Base-by-base conservation (phyloP, 2,888 invertebrate species). In the Agapostemon virescens region DNA sequence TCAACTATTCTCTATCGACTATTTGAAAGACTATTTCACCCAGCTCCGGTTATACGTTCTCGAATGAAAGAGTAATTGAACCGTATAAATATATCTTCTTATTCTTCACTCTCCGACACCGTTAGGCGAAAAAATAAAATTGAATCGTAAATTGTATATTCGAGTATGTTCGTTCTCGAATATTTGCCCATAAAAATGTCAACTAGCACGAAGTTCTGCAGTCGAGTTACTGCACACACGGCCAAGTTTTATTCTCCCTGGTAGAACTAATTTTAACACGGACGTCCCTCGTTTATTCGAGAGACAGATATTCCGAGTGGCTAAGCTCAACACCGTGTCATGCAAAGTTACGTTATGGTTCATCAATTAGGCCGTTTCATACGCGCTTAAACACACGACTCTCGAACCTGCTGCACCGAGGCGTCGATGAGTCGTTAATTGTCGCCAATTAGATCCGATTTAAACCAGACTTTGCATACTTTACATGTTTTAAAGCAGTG, bases 401-500 rank as follows among this genome's bases (percentile, higher is more conserved):
- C 61, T 30, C 23, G 11, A 9, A 4, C 20, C 15, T 26, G 55
- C 6, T 7, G 61, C 3, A 9, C 20, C 61, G 30, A 61, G 20
- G 30, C 30, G 40, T 45, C 69, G 73, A 66, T 69, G n/a, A 64
- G 30, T 38, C n/a, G 74, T n/a, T 74, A 81, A 81, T 74, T 49
- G 64, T 17, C 13, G 64, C 7, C 42, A 73, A 79, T 80, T 66
- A 73, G 20, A 4, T 26, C 13, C 26, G 74, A 23, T 55, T 69
- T 33, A 55, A 74, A 69, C 64, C 17, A 9, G 20, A 13, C 30
- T 26, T 66, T n/a, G 26, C 69, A 26, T 23, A 13, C 74, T 80
- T 69, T 78, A 58, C 72, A 72, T 79, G 63, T 79, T 79, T 72
- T 26, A 79, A 79, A 68, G 33, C 78, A 23, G n/a, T n/a, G n/a